phyloP scores from a whole-genome alignment of 1,140 invertebrate genomes.

The Helicoverpa armigera region DNA sequence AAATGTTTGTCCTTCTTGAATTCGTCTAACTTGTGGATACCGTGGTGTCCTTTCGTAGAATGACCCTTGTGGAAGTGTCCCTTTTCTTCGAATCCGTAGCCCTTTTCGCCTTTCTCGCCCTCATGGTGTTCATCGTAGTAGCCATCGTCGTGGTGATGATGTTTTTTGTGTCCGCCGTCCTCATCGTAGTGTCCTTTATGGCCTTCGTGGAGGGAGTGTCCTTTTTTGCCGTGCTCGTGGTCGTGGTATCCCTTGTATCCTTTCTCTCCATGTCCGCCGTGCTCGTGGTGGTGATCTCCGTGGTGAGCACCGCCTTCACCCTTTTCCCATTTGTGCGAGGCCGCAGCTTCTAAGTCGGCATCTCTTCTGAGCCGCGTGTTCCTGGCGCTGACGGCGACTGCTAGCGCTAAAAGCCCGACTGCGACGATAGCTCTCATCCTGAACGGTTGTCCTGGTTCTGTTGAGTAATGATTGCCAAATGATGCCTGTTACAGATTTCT shows the following conservation, averaged over 20 bases:
- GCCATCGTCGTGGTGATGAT: conserved; percentile 91
- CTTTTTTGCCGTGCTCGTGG: conserved; percentile 89
- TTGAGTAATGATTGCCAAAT: conserved; percentile 80
- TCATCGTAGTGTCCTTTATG: conserved; percentile 90
- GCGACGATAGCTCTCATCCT: conserved; percentile 73
- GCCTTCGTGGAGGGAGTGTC: conserved; percentile 90
- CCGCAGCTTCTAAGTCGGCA: conserved; percentile 86
- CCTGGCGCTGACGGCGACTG: conserved; percentile 66
- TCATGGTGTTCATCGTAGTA: conserved; percentile 91
- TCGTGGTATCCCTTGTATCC: conserved; percentile 89
- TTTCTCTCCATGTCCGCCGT: conserved; percentile 82
- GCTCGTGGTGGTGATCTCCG: conserved; percentile 80
- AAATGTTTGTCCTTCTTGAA: conserved; percentile 88
- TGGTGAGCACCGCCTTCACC: conserved; percentile 86
- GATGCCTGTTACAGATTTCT: conserved; percentile 76
- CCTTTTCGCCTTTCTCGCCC: conserved; percentile 89
- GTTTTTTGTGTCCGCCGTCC: conserved; percentile 91
- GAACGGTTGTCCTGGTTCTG: conserved; percentile 63
- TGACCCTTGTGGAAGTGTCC: conserved; percentile 91
- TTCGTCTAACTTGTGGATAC: conserved; percentile 91
- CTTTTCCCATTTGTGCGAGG: conserved; percentile 87
- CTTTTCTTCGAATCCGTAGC: conserved; percentile 87
- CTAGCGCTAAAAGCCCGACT: conserved; percentile 64
- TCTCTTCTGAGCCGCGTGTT: conserved; percentile 74
- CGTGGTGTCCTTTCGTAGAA: conserved; percentile 92